A percentile compares a stretch with the other conserved stretches of the same genome.
phyloP scores from a whole-genome alignment of 1,140 invertebrate genomes.

The Coptotermes formosanus region DNA sequence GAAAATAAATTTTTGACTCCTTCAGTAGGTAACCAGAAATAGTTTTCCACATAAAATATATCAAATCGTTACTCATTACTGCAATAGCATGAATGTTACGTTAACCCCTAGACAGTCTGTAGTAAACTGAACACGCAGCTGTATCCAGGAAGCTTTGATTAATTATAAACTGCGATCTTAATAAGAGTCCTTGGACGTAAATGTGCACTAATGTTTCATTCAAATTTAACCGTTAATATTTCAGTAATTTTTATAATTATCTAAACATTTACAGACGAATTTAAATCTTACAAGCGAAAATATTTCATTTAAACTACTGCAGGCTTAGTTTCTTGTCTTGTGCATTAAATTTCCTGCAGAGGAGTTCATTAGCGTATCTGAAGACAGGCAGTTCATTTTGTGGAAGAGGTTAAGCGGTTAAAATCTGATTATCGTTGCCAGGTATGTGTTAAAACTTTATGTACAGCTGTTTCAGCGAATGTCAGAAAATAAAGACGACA shows the following conservation, averaged over 20 bases:
- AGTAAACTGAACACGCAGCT: not conserved
- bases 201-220: not conserved
- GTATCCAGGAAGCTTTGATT: not conserved
- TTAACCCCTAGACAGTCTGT: not conserved
- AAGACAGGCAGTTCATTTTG: not conserved
- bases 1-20: too few species aligned
- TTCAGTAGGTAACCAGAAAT: too few species aligned
- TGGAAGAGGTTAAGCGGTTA: not conserved
- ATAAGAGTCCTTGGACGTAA: not conserved
- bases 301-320: not conserved
- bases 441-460: not conserved
- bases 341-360: not conserved
- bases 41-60: too few species aligned
- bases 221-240: not conserved
- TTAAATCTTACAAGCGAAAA: not conserved
- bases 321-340: not conserved
- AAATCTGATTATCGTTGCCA: conserved; percentile 14
- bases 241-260: not conserved
- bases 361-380: not conserved
- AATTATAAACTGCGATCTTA: not conserved
- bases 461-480: not conserved
- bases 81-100: too few species aligned
- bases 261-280: not conserved
- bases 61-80: too few species aligned
- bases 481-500: not conserved